Base-by-base conservation (phyloP, 1,140 invertebrate species). In the Magallana gigas region DNA sequence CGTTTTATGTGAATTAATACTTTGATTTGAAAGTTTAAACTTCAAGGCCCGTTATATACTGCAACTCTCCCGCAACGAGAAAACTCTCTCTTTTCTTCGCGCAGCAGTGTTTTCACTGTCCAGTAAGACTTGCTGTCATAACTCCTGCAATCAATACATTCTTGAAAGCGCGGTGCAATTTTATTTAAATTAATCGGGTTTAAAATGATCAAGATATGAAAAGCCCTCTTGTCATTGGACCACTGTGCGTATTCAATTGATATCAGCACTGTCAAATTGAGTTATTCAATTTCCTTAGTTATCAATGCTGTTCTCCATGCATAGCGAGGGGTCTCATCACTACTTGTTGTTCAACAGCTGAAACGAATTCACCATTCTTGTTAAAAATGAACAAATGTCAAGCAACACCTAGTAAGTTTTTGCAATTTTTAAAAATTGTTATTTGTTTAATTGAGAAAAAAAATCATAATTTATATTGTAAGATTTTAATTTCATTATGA, bases 11-110 rank as follows among this genome's bases (percentile, higher is more conserved):
- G 68, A 76, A 76, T 76, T 76, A 76, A 76, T 76, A 76, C 68
- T 76, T 76, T 76, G 68, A 76, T 76, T 76, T 76, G 68, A 76
- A 76, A 76, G 68, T 76, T 76, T 76, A 76, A 76, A 76, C 68
- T 76, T 76, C 68, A 76, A 76, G 68, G 11, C 68, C 8, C 14
- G 68, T 76, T 76, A 76, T 76, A 76, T 36, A 76, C 68, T 29
- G 68, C 18, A 29, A 14, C 68, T 76, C 68, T 76, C 68, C 68
- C 68, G 9, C 68, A 76, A 29, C 23, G 68, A 76, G 36, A 29
- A 23, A 11, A 36, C 60, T 62, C 60, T 62, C 60, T 76, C 23
- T 29, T 11, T 18, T 76, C 12, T 11, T 36, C 12, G 23, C 68
- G 68, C 68, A 29, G 23, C 60, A 64, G 1, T 64, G 5, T 64